Conservation (phyloP, 2,888 invertebrate species). For the Agriopis marginaria region DNA sequence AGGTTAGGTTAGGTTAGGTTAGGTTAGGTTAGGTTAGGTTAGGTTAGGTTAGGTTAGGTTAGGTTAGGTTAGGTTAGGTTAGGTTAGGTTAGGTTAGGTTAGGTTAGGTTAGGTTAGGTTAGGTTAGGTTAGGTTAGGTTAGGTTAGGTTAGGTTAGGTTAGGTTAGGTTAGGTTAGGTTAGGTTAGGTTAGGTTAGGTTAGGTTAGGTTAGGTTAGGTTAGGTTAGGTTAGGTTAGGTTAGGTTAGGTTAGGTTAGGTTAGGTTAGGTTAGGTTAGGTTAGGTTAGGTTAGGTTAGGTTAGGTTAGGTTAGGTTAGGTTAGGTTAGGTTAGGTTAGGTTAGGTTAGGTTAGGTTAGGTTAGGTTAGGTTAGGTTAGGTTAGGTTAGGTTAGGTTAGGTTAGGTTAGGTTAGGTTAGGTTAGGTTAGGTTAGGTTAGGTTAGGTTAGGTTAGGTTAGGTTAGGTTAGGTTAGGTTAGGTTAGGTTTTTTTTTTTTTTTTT, state of each 20-base stretch:
- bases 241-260: constrained; percentile 32
- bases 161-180: constrained; percentile 32
- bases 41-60: constrained; percentile 40
- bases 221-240: constrained; percentile 32
- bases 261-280: constrained; percentile 32
- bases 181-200: constrained; percentile 32
- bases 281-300: constrained; percentile 32
- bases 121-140: constrained; percentile 32
- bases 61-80: constrained; percentile 41
- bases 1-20: too few species aligned
- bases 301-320: constrained; percentile 48
- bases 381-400: constrained; percentile 47
- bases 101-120: constrained; percentile 32
- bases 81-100: constrained; percentile 40
- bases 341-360: constrained; percentile 49
- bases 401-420: constrained; percentile 47
- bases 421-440: background rate
- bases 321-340: constrained; percentile 50
- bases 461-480: too few species aligned
- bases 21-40: constrained; percentile 5
- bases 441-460: too few species aligned
- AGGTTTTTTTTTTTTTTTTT: too few species aligned
- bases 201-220: constrained; percentile 32
- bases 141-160: constrained; percentile 32
- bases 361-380: background rate